A percentile compares a stretch with the other conserved stretches of the same genome.
phyloP scores from a whole-genome alignment of 2,797 vertebrate species.

The Todus mexicanus region DNA sequence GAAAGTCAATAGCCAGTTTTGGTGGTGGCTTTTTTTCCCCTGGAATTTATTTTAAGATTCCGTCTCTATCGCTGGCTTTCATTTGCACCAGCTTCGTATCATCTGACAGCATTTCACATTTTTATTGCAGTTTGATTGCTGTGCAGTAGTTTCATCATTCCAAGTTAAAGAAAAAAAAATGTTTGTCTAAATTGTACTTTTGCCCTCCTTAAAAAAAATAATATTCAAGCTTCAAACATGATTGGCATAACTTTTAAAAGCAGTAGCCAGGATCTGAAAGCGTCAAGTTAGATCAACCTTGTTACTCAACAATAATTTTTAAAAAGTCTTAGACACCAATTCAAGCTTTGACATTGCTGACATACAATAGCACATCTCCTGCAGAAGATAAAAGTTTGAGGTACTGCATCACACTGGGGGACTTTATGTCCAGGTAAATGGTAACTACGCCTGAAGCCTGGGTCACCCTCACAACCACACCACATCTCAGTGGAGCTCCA shows the following conservation, averaged over 20 bases:
- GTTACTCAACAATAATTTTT: too few relatives aligned
- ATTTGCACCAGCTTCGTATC: constrained; percentile 54
- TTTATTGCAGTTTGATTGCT: constrained; percentile 30
- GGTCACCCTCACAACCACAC: neutral
- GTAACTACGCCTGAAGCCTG: constrained; percentile 9
- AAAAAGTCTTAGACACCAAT: neutral
- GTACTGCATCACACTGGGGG: neutral
- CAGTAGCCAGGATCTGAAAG: neutral
- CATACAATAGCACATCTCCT: neutral
- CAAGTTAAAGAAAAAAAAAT: neutral
- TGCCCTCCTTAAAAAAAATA: neutral
- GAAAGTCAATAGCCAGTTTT: constrained; percentile 36
- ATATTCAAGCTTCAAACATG: constrained; percentile 10
- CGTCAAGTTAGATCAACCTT: neutral
- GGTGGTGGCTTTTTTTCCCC: neutral
- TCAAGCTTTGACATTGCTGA: neutral
- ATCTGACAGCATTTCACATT: constrained; percentile 42
- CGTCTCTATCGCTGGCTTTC: constrained; percentile 42
- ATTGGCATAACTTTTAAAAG: constrained; percentile 18
- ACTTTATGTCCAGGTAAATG: neutral
- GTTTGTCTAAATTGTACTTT: constrained; percentile 35
- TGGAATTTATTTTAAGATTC: constrained; percentile 36
- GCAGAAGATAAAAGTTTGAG: neutral
- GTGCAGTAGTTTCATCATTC: constrained; percentile 29
- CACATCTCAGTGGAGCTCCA: neutral